phyloP scores from a whole-genome alignment of 2,888 invertebrate species.

The Gymnocheta viridis region DNA sequence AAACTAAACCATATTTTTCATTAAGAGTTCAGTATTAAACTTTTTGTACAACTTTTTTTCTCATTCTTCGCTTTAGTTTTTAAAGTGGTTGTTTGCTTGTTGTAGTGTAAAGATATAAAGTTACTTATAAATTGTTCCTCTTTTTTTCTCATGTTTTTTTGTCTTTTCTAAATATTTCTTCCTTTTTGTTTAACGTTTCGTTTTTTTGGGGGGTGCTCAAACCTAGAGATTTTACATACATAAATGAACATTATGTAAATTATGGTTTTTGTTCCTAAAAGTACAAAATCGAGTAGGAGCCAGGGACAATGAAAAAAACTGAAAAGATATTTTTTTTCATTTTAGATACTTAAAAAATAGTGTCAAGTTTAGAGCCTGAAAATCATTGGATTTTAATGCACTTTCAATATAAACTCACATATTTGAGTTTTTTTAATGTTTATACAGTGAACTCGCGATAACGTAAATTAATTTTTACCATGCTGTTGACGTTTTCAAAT shows the following conservation, averaged over 20 bases:
- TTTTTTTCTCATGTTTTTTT: conserved; percentile 34
- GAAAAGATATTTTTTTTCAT: too few species aligned
- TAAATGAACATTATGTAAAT: conserved; percentile 61
- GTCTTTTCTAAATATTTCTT: conserved; percentile 60
- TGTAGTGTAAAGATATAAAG: conserved; percentile 61
- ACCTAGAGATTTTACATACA: conserved; percentile 46
- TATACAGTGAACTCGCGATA: too few species aligned
- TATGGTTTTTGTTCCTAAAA: conserved; percentile 13
- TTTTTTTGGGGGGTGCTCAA: neutral
- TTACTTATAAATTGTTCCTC: conserved; percentile 68
- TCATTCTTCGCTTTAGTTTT: conserved; percentile 2
- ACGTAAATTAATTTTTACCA: too few species aligned
- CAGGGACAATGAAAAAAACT: neutral
- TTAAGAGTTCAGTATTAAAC: conserved; percentile 19
- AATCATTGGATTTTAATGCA: conserved; percentile 53
- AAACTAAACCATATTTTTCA: conserved; percentile 60
- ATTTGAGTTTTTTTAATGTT: neutral
- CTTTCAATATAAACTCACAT: neutral
- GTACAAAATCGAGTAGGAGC: conserved; percentile 38
- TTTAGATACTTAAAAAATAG: conserved; percentile 45
- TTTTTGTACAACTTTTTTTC: conserved; percentile 27
- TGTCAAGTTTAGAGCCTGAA: conserved; percentile 70
- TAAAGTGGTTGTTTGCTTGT: conserved; percentile 38
- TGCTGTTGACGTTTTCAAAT: too few species aligned
- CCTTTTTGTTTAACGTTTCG: conserved; percentile 35